Conservation (phyloP, 2,888 invertebrate species). For the Dasysyrphus tricinctus region DNA sequence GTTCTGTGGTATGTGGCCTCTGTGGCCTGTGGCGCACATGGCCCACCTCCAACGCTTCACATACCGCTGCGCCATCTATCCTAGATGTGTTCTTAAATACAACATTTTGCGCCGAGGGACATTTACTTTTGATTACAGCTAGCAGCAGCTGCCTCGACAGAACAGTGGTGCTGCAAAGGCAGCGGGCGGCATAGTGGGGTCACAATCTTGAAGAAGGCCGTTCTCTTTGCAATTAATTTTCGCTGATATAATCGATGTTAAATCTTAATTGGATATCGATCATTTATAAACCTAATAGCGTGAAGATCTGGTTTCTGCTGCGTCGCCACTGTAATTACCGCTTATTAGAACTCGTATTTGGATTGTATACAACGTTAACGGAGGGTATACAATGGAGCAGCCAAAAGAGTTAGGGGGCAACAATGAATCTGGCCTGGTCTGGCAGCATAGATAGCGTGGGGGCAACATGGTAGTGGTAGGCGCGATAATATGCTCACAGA, state of each 20-base stretch:
- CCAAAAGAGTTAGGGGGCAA: no score
- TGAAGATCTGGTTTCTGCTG: constrained; percentile 74
- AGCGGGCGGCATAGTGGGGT: constrained; percentile 12
- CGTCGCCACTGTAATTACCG: constrained; percentile 74
- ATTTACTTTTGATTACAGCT: constrained; percentile 64
- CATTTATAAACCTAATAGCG: constrained; percentile 74
- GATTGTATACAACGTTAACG: constrained; percentile 18
- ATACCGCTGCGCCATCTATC: constrained; percentile 26
- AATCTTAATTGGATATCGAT: constrained; percentile 76
- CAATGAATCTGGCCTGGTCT: no score
- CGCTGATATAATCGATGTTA: constrained; percentile 75
- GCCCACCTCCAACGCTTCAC: constrained; percentile 30
- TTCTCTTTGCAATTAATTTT: constrained; percentile 75
- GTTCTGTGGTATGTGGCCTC: constrained; percentile 38
- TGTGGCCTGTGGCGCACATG: constrained; percentile 42
- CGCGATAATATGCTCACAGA: constrained; percentile 65
- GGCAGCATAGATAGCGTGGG: no score
- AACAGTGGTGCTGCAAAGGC: neutral
- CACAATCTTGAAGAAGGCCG: constrained; percentile 63
- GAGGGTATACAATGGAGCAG: neutral
- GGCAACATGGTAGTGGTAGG: constrained; percentile 37
- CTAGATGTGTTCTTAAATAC: constrained; percentile 66
- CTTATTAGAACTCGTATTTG: constrained; percentile 73
- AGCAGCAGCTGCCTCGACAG: constrained; percentile 1
- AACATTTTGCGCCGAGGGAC: constrained; percentile 59